phyloP scores from a whole-genome alignment of 2,888 invertebrate genomes.

The Acleris sparsana region DNA sequence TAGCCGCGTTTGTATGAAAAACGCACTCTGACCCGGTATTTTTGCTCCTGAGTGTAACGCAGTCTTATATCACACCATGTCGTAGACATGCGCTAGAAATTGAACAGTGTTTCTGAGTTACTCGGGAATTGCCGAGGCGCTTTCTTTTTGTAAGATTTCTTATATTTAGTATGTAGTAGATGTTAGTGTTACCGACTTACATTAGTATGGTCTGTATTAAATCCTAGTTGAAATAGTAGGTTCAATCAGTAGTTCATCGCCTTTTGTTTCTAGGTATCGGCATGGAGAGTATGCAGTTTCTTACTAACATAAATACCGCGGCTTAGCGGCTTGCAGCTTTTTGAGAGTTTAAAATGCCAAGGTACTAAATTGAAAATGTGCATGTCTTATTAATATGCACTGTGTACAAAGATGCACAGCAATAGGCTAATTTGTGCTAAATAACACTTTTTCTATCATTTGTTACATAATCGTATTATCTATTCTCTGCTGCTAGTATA shows the following conservation, averaged over 20 bases:
- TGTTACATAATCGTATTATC: no score
- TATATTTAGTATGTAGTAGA: no score
- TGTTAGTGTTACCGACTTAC: neutral
- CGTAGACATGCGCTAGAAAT: no score
- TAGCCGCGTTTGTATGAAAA: no score
- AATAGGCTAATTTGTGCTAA: neutral
- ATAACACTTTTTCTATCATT: neutral
- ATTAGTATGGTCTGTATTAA: neutral
- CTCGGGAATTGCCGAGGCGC: no score
- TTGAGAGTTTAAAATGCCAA: constrained; percentile 79
- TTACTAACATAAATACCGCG: constrained; percentile 56
- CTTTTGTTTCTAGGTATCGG: constrained; percentile 72
- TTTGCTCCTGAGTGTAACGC: no score
- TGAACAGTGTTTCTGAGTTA: no score
- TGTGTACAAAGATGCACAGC: neutral
- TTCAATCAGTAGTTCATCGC: constrained; percentile 14
- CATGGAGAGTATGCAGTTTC: constrained; percentile 69
- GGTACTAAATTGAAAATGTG: constrained; percentile 65
- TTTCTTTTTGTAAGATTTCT: no score
- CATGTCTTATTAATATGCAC: constrained; percentile 42
- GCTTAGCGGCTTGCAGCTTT: constrained; percentile 76
- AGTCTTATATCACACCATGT: no score
- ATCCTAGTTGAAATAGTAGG: constrained; percentile 1
- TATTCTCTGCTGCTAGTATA: no score
- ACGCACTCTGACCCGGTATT: no score